phyloP scores from a whole-genome alignment of 1,140 invertebrate species.

The Arion vulgaris region DNA sequence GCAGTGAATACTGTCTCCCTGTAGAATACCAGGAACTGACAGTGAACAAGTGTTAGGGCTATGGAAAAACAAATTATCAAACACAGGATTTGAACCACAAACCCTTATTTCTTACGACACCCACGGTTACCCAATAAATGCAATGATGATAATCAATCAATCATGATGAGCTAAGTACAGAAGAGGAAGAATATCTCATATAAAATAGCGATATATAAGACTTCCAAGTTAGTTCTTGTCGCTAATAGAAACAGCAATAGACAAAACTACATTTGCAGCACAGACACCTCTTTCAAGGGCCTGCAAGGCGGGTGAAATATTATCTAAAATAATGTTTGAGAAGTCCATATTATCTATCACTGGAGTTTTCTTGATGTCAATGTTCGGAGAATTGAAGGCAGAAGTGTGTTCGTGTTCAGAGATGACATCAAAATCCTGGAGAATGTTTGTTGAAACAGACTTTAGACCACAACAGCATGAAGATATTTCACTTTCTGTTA shows the following conservation, averaged over 20 bases:
- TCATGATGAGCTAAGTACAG: too few relatives aligned
- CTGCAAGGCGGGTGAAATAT: neutral
- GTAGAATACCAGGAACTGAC: too few relatives aligned
- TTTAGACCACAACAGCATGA: conserved; percentile 30
- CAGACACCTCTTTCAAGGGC: neutral
- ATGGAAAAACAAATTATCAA: too few relatives aligned
- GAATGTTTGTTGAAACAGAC: neutral
- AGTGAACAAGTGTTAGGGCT: too few relatives aligned
- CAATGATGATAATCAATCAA: too few relatives aligned
- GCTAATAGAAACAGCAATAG: neutral
- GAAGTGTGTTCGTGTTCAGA: neutral
- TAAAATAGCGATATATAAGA: too few relatives aligned
- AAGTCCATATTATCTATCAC: neutral
- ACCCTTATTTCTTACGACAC: too few relatives aligned
- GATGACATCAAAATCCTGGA: conserved; percentile 7
- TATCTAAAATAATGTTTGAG: conserved; percentile 6
- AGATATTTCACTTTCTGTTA: neutral
- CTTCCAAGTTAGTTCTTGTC: conserved; percentile 28
- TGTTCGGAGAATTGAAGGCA: neutral
- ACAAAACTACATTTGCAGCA: conserved; percentile 20
- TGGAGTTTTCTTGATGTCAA: neutral
- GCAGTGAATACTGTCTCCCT: too few relatives aligned
- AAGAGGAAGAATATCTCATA: too few relatives aligned
- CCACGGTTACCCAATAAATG: too few relatives aligned
- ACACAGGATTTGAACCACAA: too few relatives aligned